Evolutionary conservation across 2,113 vertebrate species (phyloP).

Genomic region (Corynorhinus townsendii): DNA sequence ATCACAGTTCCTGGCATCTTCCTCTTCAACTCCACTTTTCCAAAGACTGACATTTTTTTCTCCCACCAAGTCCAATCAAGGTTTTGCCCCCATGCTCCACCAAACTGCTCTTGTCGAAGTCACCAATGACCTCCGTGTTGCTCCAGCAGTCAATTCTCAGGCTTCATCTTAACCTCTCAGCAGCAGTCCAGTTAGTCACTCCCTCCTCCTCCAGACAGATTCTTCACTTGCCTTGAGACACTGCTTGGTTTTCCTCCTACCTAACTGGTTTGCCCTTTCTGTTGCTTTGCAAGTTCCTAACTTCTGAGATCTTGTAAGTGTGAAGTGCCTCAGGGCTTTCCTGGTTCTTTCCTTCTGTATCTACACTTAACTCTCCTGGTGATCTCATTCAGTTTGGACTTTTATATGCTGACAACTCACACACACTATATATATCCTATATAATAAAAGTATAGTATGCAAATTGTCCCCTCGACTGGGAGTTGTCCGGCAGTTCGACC

Average conservation of each 20-base stretch:
- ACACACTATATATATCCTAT: not conserved
- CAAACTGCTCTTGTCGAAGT: not conserved
- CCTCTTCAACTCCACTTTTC: not conserved
- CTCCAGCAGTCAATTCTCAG: not conserved
- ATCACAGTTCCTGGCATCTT: constrained; percentile 89
- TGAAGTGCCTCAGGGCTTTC: not conserved
- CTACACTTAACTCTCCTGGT: not conserved
- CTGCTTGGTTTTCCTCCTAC: not conserved
- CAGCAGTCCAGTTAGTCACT: not conserved
- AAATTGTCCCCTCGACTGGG: no score
- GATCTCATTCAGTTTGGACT: not conserved
- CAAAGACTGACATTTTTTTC: not conserved
- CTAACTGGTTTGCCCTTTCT: not conserved
- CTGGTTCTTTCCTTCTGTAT: not conserved
- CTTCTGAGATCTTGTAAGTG: not conserved
- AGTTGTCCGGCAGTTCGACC: no score
- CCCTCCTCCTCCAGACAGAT: not conserved
- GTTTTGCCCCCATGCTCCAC: not conserved
- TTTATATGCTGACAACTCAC: not conserved
- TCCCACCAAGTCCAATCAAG: not conserved
- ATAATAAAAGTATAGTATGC: no score
- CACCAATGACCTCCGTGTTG: not conserved
- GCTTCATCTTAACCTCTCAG: not conserved
- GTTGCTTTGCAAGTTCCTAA: not conserved
- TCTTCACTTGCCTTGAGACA: not conserved